phyloP scores from a whole-genome alignment of 2,888 invertebrate species.

The Sisyra terminalis region DNA sequence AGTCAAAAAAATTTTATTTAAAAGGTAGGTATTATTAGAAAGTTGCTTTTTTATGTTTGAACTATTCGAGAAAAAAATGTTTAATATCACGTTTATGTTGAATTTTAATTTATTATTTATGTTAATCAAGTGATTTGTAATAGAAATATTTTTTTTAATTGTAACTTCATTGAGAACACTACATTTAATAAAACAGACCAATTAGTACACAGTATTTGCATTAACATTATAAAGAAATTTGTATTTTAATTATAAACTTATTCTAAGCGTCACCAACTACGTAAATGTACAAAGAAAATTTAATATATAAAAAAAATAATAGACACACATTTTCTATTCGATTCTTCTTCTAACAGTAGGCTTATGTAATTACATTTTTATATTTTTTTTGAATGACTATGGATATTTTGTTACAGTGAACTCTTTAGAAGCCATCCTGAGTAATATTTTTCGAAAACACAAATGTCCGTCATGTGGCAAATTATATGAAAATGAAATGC shows the following conservation, averaged over 20 bases:
- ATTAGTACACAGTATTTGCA: too few relatives aligned
- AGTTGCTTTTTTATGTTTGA: too few relatives aligned
- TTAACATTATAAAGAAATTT: too few relatives aligned
- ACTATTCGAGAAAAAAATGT: too few relatives aligned
- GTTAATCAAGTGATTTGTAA: neutral
- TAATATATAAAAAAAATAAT: neutral
- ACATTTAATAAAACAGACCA: too few relatives aligned
- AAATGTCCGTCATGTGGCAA: constrained; percentile 7
- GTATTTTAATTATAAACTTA: too few relatives aligned
- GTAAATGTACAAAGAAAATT: neutral
- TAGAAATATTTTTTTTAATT: neutral
- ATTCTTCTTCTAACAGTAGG: too few relatives aligned
- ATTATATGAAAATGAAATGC: constrained; percentile 7
- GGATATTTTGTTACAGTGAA: constrained; percentile 4
- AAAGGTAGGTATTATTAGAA: too few relatives aligned
- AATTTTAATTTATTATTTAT: neutral
- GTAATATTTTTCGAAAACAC: constrained; percentile 5
- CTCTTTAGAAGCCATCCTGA: constrained; percentile 7
- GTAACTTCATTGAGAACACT: too few relatives aligned
- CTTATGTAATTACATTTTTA: neutral
- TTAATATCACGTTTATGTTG: too few relatives aligned
- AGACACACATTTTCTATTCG: too few relatives aligned
- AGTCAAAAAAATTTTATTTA: neutral
- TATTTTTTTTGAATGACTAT: neutral
- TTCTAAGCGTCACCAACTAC: too few relatives aligned